These are phyloP conservation scores for Ooceraea biroi DNA, from an alignment of 1,140 invertebrate genomes.

Conservation along the genomic window DNA sequence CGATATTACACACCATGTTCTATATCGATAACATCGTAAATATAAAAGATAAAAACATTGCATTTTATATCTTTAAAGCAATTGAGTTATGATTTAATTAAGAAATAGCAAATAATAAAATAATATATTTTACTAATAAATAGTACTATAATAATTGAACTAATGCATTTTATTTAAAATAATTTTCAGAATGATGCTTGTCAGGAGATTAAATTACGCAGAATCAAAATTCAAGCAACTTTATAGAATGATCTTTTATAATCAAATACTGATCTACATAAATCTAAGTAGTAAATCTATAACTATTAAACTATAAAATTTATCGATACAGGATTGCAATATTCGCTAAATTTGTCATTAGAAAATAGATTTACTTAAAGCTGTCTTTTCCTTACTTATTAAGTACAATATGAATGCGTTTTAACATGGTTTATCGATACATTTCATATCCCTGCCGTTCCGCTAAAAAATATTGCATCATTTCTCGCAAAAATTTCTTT, in stretches of 20 bases:
- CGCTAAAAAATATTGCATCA: constrained; percentile 30
- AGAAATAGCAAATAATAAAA: neutral
- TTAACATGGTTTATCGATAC: constrained; percentile 7
- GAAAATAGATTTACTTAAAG: constrained; percentile 47
- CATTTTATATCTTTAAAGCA: neutral
- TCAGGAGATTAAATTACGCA: constrained; percentile 6
- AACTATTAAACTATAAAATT: constrained; percentile 24
- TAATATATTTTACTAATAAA: too few relatives aligned
- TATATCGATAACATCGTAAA: neutral
- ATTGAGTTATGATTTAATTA: neutral
- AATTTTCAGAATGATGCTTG: neutral
- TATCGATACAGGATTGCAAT: constrained; percentile 22
- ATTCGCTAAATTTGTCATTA: neutral
- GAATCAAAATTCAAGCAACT: neutral
- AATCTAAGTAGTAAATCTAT: constrained; percentile 11
- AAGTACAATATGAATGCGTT: neutral
- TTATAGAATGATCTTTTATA: neutral
- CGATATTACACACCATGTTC: neutral
- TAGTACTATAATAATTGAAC: too few relatives aligned
- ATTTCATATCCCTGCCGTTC: neutral
- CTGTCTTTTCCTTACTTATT: constrained; percentile 19
- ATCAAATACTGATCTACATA: constrained; percentile 34
- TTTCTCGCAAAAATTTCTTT: neutral
- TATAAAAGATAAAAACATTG: neutral
- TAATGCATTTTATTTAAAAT: neutral